Conservation (phyloP, 2,113 vertebrate species). For the Muntiacus muntjak region DNA sequence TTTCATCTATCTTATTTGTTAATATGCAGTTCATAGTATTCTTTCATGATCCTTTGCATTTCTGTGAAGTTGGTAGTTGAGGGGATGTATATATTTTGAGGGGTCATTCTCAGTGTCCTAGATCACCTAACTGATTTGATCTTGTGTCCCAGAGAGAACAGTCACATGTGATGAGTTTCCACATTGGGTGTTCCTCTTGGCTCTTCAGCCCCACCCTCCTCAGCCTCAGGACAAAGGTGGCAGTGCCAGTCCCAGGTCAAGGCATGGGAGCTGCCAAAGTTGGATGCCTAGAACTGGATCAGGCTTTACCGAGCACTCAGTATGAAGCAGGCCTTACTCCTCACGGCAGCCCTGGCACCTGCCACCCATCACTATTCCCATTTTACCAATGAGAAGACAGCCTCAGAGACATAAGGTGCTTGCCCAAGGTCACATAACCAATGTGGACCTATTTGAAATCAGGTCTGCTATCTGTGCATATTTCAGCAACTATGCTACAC, state of each 20-base stretch:
- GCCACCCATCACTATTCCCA: not conserved
- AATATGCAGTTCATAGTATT: not conserved
- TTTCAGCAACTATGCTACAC: too few species aligned
- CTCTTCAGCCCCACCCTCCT: not conserved
- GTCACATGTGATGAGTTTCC: not conserved
- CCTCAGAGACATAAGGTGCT: not conserved
- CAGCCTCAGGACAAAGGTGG: not conserved
- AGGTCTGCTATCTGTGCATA: not conserved
- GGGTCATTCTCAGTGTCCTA: not conserved
- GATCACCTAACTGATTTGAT: not conserved
- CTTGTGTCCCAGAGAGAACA: not conserved
- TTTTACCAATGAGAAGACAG: not conserved
- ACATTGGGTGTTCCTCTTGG: rapidly evolving
- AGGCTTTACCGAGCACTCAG: too few species aligned
- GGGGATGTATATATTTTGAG: not conserved
- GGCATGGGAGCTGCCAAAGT: not conserved
- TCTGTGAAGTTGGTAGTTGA: not conserved
- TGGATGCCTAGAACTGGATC: too few species aligned
- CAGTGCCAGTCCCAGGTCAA: not conserved
- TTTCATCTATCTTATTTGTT: not conserved
- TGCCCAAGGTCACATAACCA: not conserved
- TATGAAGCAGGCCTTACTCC: not conserved
- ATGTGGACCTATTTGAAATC: not conserved
- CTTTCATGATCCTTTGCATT: not conserved
- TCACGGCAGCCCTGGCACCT: not conserved